Conservation (phyloP, 2,888 invertebrate genomes). For the Melipona beecheii region DNA sequence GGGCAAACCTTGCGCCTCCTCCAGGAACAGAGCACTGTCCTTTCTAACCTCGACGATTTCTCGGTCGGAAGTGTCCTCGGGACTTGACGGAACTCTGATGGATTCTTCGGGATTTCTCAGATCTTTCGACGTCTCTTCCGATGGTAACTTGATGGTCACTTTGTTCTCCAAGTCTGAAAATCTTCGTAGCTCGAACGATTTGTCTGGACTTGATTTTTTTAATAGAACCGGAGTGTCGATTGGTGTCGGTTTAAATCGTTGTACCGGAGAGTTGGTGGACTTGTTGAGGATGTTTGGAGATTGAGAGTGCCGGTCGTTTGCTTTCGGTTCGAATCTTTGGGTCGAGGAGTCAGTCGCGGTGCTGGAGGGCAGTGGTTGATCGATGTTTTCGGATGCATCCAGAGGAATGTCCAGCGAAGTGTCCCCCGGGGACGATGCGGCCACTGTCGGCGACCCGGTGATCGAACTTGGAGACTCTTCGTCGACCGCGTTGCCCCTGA, state of each 20-base stretch:
- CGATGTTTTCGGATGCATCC: constrained; percentile 30
- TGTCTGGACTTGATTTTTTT: not conserved
- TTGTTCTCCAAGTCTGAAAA: not conserved
- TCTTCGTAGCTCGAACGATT: not conserved
- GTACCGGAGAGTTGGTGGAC: not conserved
- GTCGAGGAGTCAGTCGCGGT: constrained; percentile 5
- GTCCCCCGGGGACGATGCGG: constrained; percentile 32
- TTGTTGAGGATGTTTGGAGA: not conserved
- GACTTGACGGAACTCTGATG: constrained; percentile 47
- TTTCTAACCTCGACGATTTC: constrained; percentile 73
- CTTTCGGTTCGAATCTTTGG: constrained; percentile 6
- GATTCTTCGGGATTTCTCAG: constrained; percentile 31
- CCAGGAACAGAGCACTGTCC: constrained; percentile 78
- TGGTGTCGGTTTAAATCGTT: too few relatives aligned
- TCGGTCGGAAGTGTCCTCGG: constrained; percentile 62
- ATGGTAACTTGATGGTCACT: constrained; percentile 27
- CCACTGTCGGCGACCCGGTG: constrained; percentile 54
- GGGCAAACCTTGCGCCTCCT: constrained; percentile 68
- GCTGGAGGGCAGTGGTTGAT: constrained; percentile 30
- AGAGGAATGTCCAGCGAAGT: constrained; percentile 14
- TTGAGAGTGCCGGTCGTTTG: not conserved
- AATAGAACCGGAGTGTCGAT: not conserved
- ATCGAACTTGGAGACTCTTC: constrained; percentile 82
- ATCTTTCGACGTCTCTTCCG: not conserved
- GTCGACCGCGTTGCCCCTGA: constrained; percentile 85